Evolutionary conservation across 1,140 invertebrate species (phyloP), one percentile per base, ranked within the genome.

Genomic region (Diabrotica undecimpunctata): DNA sequence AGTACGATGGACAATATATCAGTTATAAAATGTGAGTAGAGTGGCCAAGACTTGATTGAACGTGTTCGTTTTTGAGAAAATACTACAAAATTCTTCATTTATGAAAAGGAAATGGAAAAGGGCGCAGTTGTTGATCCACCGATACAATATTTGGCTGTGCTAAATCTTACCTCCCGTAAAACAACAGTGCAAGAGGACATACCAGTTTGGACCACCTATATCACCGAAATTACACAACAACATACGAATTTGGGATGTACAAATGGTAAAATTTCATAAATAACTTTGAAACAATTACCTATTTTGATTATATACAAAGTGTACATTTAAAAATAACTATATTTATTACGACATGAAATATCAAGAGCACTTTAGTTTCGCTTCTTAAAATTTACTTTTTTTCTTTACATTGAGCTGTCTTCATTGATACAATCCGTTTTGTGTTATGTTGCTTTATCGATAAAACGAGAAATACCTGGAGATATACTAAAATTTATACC

Each of bases 311-410:
- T 77, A 78, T 79, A 78, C 74, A 79, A 72, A 73, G 75, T 79
- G 70, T 79, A 79, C 77, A 79, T 76, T 78, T 77, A 76, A 79
- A 77, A 79, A 76, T 77, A 77, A 77, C 70, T 77, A 77, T 76
- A 73, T 69, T 68, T 63, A 71, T 73, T 75, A 78, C 74, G 73
- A 79, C 75, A 78, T 75, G 72, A 78, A 77, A 78, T 78, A 78
- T 75, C 76, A 78, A 79, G 77, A 79, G 77, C 77, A 79, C 77
- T 79, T 79, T 74, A 77, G 75, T 78, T 79, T 78, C 70, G 72
- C 73, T 66, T 76, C 66, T 77, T 77, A 74, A 74, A 73, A 68
- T 69, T 74, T 74, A 72, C 59, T 51, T 51, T 52, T 72, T 51
- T 61, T 72, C 65, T 69, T 68, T 70, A 72, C 70, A 74, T 70